These are phyloP conservation scores for Eristalis intricaria DNA, from an alignment of 2,888 invertebrate species.

Conservation along the genomic window DNA sequence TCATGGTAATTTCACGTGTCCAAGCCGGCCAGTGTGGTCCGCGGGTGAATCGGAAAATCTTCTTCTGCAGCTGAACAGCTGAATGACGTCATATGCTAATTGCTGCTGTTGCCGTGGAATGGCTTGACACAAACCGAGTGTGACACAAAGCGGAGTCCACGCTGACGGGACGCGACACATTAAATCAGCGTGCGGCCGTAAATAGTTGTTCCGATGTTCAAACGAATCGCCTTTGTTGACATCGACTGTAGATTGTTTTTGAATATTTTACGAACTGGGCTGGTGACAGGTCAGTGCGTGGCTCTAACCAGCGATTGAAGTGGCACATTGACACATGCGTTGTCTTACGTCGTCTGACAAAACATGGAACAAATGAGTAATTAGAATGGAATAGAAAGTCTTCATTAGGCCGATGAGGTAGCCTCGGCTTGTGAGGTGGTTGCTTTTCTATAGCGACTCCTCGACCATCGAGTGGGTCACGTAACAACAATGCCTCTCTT, in stretches of 20 bases:
- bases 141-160: not conserved
- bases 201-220: slow-evolving; percentile 16
- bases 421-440: not conserved
- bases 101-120: not conserved
- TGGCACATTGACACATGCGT: too few relatives aligned
- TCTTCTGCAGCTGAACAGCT: not conserved
- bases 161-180: slow-evolving; percentile 8
- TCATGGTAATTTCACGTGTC: slow-evolving; percentile 8
- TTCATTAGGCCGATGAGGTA: not conserved
- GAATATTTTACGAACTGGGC: not conserved
- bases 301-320: not conserved
- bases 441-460: not conserved
- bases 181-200: slow-evolving; percentile 45
- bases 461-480: too few relatives aligned
- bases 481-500: too few relatives aligned
- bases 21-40: not conserved
- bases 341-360: not conserved
- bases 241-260: not conserved
- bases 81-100: not conserved
- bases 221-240: slow-evolving; percentile 31
- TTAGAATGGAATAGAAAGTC: not conserved
- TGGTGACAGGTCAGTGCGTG: not conserved
- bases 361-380: not conserved
- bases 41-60: not conserved
- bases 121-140: not conserved